Base-by-base conservation (phyloP, 2,113 vertebrate genomes). In the Struthio camelus region DNA sequence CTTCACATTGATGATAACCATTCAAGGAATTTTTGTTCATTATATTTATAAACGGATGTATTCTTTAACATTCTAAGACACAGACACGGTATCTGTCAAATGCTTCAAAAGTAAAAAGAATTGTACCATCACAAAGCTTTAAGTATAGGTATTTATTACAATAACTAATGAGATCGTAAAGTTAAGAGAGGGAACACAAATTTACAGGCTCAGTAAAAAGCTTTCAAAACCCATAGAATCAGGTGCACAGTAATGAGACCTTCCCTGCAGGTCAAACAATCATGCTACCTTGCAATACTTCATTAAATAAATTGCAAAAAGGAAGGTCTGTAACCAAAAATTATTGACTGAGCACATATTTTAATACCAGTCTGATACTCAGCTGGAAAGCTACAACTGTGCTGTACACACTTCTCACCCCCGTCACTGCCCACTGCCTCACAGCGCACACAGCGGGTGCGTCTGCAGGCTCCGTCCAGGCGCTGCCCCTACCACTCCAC, bases 381-480 rank as follows among this genome's bases (percentile, higher is more conserved):
- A 19, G 17, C 30, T 25, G n/a, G 73, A 70, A 81, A 92, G 44
- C 30, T 42, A 13, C 50, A 94, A 30, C 34, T 36, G 8, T 3
- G 17, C 30, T 58, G 61, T 32, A 85, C 38, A 34, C 27, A 16
- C 1, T 0, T 38, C 71, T 56, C 19, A 9, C 30, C 40, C 85
- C 42, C 25, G 40, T 24, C 66, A 12, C 17, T 40, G 24, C 24
- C 18, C 36, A 5, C 71, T 51, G 56, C 53, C 44, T 56, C 58
- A 3, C 0, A 4, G 30, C 4, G 13, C 27, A 0, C 53, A 32
- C 1, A 10, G 14, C 8, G 5, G 4, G 22, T 10, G 36, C 3
- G 16, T 32, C 25, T 34, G 27, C 5, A 58, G 34, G 32, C 30
- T 38, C 18, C 14, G 38, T 28, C 36, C 64, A 78, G 44, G 64